phyloP scores from a whole-genome alignment of 1,140 invertebrate species.

The Leptinotarsa lineolata region DNA sequence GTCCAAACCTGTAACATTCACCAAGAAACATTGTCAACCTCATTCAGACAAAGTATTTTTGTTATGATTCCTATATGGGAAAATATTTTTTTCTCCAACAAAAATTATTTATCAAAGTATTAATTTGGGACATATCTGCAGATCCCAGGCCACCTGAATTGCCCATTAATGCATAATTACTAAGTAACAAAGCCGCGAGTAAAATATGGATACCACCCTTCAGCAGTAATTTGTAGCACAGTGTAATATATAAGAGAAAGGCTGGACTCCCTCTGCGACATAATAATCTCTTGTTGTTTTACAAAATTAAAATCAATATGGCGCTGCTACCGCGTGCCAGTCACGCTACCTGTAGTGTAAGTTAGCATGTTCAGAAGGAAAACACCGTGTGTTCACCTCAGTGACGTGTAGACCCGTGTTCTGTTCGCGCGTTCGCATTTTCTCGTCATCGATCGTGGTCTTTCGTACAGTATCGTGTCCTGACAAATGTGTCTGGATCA shows the following conservation, averaged over 20 bases:
- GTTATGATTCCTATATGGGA: too few species aligned
- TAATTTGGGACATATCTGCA: too few species aligned
- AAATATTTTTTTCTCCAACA: too few species aligned
- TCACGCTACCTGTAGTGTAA: conserved; percentile 47
- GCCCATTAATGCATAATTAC: conserved; percentile 9
- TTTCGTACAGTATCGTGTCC: conserved; percentile 42
- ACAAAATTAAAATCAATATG: conserved; percentile 55
- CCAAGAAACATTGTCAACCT: too few species aligned
- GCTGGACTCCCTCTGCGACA: conserved; percentile 40
- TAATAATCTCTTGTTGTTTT: conserved; percentile 43
- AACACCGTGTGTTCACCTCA: conserved; percentile 44
- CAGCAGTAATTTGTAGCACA: conserved; percentile 15
- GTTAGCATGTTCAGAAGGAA: conserved; percentile 41
- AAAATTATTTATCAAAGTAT: too few species aligned
- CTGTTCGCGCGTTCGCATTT: conserved; percentile 44
- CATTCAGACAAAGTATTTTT: too few species aligned
- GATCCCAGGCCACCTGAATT: background rate
- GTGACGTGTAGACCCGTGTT: conserved; percentile 48
- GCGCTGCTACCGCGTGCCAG: conserved; percentile 49
- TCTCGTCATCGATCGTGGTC: conserved; percentile 39
- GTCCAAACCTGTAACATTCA: too few species aligned
- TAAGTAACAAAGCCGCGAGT: background rate
- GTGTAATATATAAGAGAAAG: conserved; percentile 31
- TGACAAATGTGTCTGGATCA: conserved; percentile 41
- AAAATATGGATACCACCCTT: conserved; percentile 5